Conservation (phyloP, 2,797 vertebrate species). For the Thaleichthys pacificus region DNA sequence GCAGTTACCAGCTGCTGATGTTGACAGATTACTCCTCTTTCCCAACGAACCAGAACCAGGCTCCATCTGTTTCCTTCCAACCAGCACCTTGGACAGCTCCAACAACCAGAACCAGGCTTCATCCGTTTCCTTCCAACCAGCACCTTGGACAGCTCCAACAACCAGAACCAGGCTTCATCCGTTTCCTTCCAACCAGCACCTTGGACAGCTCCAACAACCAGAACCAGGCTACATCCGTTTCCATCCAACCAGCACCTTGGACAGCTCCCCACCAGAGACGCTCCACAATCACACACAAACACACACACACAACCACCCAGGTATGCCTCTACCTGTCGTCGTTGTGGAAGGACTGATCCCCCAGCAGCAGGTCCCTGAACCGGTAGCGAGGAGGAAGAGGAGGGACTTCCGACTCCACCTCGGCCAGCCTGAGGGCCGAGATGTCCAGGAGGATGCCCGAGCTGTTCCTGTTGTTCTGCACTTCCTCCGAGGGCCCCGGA, state of each 20-base stretch:
- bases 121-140: background rate
- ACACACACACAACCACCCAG: conserved; percentile 6
- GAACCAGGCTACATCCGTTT: too few species aligned
- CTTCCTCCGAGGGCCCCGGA: conserved; percentile 50
- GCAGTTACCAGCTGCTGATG: background rate
- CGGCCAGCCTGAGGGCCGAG: conserved; percentile 83
- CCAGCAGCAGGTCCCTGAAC: conserved; percentile 91
- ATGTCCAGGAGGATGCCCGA: conserved; percentile 84
- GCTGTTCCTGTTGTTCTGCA: conserved; percentile 76
- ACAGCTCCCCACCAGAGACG: background rate
- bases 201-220: too few species aligned
- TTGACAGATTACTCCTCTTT: conserved; percentile 2
- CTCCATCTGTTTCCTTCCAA: background rate
- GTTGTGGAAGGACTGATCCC: conserved; percentile 90
- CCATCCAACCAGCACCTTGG: too few species aligned
- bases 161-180: too few species aligned
- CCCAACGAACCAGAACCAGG: too few species aligned
- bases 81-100: background rate
- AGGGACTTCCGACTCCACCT: conserved; percentile 89
- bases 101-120: background rate
- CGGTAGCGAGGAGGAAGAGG: conserved; percentile 92
- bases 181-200: too few species aligned
- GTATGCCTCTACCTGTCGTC: conserved; percentile 86
- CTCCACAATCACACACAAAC: conserved; percentile 9
- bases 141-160: background rate